Conservation (phyloP, 2,113 vertebrate genomes). For the Pachyramphus minor region DNA sequence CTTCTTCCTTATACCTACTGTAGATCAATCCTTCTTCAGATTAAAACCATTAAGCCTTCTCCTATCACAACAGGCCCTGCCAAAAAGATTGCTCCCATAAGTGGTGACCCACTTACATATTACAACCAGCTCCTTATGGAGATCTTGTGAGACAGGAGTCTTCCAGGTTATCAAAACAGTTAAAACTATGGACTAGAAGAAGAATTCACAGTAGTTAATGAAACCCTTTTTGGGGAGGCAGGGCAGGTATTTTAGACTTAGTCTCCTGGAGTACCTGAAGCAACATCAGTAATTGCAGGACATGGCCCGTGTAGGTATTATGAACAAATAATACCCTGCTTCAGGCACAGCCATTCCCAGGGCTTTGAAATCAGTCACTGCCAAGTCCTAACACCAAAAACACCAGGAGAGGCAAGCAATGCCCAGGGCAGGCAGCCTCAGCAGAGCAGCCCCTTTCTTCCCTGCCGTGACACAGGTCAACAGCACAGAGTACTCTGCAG, state of each 20-base stretch:
- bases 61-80: neutral
- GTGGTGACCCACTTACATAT: neutral
- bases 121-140: neutral
- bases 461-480: neutral
- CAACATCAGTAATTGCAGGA: accelerated
- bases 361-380: neutral
- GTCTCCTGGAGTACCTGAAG: neutral
- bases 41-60: neutral
- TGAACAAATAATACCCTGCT: neutral
- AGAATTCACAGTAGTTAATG: neutral
- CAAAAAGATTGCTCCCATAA: neutral
- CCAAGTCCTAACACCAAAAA: neutral
- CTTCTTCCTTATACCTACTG: neutral
- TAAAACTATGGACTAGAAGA: neutral
- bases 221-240: neutral
- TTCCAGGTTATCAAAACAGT: neutral
- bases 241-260: neutral
- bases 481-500: accelerated
- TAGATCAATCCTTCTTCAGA: neutral
- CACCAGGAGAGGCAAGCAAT: accelerated
- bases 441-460: accelerated
- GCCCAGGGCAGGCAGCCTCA: neutral
- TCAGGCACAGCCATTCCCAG: neutral
- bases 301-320: neutral
- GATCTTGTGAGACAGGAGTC: neutral